These are phyloP conservation scores for Hycleus cichorii DNA, from an alignment of 1,140 invertebrate genomes.

Conservation along the genomic window DNA sequence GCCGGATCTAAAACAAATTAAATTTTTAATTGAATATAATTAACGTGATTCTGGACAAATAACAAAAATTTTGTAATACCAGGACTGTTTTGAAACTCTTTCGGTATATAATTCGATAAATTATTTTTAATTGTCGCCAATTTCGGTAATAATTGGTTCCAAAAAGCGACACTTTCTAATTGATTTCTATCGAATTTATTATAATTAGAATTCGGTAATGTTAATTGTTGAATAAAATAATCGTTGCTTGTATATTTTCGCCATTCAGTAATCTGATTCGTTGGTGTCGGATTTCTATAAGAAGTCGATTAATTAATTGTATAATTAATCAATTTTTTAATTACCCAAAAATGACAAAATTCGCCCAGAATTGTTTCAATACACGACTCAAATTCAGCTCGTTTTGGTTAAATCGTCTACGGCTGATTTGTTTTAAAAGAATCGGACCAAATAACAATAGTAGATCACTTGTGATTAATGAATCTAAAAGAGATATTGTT, in stretches of 20 bases:
- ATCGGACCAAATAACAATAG: constrained; percentile 57
- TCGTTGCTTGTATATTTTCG: constrained; percentile 47
- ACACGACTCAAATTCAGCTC: constrained; percentile 52
- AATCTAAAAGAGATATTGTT: constrained; percentile 16
- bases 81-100: constrained; percentile 29
- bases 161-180: constrained; percentile 24
- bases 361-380: constrained; percentile 50
- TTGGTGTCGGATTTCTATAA: constrained; percentile 46
- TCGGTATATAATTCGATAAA: constrained; percentile 19
- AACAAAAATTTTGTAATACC: constrained; percentile 15
- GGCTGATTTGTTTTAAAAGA: constrained; percentile 52
- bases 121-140: constrained; percentile 18
- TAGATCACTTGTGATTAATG: constrained; percentile 45
- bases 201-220: neutral
- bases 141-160: constrained; percentile 33
- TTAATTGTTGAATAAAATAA: constrained; percentile 42
- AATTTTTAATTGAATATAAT: constrained; percentile 6
- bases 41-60: neutral
- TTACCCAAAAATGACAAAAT: constrained; percentile 57
- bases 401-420: constrained; percentile 46
- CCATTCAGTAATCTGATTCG: constrained; percentile 48
- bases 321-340: too few relatives aligned
- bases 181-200: constrained; percentile 3
- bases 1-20: constrained; percentile 35
- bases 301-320: neutral